Evolutionary conservation across 2,888 invertebrate genomes (phyloP), one percentile per base, ranked within the genome.

Genomic region (Plagodis pulveraria): DNA sequence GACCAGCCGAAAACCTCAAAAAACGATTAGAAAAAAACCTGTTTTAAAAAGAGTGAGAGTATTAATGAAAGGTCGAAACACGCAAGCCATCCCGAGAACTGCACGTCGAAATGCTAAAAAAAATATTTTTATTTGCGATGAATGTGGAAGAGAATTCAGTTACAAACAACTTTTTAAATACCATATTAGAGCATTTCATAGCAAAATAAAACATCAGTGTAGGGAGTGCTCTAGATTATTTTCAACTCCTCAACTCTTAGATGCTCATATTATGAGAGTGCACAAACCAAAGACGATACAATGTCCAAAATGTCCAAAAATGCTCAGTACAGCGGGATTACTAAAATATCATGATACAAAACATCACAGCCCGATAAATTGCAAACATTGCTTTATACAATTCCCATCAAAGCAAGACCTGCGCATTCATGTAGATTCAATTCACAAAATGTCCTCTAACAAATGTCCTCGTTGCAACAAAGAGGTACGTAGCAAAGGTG

Each of bases 281-380:
- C 89, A 89, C 62, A 77, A 79, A 62, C 84, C 86, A 8, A 89
- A 87, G 68, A 80, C 65, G 54, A 56, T 87, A 6, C 68, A 74
- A 62, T 89, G 89, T 63, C 56, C 73, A 2, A 79, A 83, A 60
- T 89, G 89, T 63, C 50, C 76, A 0, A 86, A 84, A 75, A 87
- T 71, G 80, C 84, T 89, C 41, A 84, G 87, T 52, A 84, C 88
- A 6, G 68, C 77, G 6, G 79, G 71, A 68, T 73, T 86, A 65
- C 67, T 91, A 8, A 78, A 73, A 60, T 69, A 74, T 41, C 91
- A 91, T 59, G 69, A 82, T 33, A 77, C 78, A 54, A 66, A 70
- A 11, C 66, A 85, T 45, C 91, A 91, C 54, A 66, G 75, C 1
- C 72, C 83, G n/a, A 79, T 77, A 0, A 63, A 74, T 35, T 91